A percentile compares a stretch with the other conserved stretches of the same genome.
These are phyloP conservation scores for Gasterosteus aculeatus DNA, from an alignment of 2,113 vertebrate species.

Conservation along the genomic window DNA sequence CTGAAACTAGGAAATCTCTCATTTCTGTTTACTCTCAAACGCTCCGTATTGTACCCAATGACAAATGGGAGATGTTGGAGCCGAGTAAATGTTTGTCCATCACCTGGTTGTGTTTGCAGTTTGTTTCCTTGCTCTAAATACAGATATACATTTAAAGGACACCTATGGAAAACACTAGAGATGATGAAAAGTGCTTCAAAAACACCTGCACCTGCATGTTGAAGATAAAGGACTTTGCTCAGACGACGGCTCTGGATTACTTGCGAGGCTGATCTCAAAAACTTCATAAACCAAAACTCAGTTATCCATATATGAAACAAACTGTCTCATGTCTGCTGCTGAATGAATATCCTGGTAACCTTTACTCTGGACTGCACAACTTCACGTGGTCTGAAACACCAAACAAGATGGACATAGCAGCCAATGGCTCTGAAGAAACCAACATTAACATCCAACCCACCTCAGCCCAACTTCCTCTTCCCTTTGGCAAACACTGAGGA, in stretches of 20 bases:
- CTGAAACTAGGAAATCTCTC: background rate
- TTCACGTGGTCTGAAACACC: background rate
- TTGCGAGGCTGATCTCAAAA: background rate
- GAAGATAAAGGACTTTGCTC: background rate
- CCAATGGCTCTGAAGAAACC: background rate
- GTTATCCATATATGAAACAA: background rate
- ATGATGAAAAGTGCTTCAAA: background rate
- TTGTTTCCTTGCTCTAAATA: background rate
- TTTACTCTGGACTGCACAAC: background rate
- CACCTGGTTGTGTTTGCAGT: background rate
- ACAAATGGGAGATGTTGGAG: background rate
- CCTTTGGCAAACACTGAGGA: background rate
- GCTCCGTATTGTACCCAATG: background rate
- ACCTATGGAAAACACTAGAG: background rate
- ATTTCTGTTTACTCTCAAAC: background rate
- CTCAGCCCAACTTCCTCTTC: slow-evolving; percentile 1
- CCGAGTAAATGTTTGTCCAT: background rate
- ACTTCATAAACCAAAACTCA: background rate
- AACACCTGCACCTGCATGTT: background rate
- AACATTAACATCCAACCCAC: background rate
- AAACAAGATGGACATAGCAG: background rate
- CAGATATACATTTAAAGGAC: background rate
- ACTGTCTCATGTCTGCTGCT: background rate
- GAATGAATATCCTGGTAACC: background rate
- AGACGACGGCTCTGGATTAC: background rate